Percentiles rank a stretch among this genome's conserved stretches.
phyloP scores from a whole-genome alignment of 2,888 invertebrate species.

The Notocelia uddmanniana region DNA sequence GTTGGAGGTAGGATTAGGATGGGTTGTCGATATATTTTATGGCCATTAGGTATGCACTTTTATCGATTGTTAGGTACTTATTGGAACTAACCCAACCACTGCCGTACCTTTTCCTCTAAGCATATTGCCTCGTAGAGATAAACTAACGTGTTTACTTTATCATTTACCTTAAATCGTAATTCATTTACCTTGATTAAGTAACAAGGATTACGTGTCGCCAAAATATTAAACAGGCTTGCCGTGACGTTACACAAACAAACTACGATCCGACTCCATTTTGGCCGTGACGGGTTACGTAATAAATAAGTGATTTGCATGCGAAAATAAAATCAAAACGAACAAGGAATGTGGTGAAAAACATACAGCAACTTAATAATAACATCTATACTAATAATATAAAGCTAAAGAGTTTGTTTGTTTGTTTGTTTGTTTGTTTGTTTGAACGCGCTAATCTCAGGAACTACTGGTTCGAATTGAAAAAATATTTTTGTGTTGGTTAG shows the following conservation, averaged over 20 bases:
- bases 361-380: too few species aligned
- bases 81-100: too few species aligned
- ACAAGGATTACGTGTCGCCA: constrained; percentile 43
- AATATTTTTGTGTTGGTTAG: too few species aligned
- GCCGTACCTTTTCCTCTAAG: neutral
- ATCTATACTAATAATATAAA: too few species aligned
- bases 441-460: too few species aligned
- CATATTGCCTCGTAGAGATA: neutral
- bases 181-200: constrained; percentile 42
- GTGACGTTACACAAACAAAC: constrained; percentile 12
- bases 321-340: neutral
- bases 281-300: constrained; percentile 40
- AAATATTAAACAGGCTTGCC: constrained; percentile 39
- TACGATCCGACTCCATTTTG: constrained; percentile 24
- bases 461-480: too few species aligned
- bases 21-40: too few species aligned
- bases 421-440: too few species aligned
- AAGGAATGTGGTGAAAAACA: neutral
- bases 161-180: constrained; percentile 18
- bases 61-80: too few species aligned
- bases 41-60: too few species aligned
- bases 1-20: too few species aligned
- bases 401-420: too few species aligned
- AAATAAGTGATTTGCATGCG: neutral
- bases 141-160: constrained; percentile 12